A percentile compares a stretch with the other conserved stretches of the same genome.
Conservation (phyloP, 2,797 vertebrate species). For the Vireo griseus region DNA sequence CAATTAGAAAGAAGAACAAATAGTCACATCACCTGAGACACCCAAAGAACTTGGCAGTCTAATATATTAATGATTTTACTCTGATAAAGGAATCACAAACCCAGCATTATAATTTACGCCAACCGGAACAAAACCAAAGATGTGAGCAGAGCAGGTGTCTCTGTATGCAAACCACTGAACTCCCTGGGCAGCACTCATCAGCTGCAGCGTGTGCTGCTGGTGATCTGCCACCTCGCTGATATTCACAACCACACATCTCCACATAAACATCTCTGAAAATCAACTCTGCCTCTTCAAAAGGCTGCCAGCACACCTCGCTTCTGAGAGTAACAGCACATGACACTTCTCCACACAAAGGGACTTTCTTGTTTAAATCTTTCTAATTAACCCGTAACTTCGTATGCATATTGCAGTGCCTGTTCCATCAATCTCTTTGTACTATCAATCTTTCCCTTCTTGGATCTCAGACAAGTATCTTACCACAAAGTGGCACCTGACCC, state of each 20-base stretch:
- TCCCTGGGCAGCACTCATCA: background rate
- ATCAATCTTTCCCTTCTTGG: slow-evolving; percentile 68
- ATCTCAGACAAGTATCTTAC: slow-evolving; percentile 64
- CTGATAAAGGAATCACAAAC: background rate
- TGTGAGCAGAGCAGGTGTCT: background rate
- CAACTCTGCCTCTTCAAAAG: background rate
- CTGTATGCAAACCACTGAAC: background rate
- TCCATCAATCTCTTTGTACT: slow-evolving; percentile 65
- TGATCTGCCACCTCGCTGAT: background rate
- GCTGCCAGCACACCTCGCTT: slow-evolving; percentile 28
- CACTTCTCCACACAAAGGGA: slow-evolving; percentile 46
- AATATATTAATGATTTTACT: background rate
- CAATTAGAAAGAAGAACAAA: slow-evolving; percentile 10
- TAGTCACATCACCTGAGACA: background rate
- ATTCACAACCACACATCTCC: background rate
- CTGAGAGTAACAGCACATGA: background rate
- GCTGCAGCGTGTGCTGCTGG: background rate
- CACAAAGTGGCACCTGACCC: slow-evolving; percentile 70
- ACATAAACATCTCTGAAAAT: slow-evolving; percentile 10
- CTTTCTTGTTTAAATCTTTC: slow-evolving; percentile 62
- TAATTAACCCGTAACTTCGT: slow-evolving; percentile 65
- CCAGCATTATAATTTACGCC: background rate
- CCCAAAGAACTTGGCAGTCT: background rate
- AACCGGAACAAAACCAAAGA: background rate
- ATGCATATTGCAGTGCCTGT: slow-evolving; percentile 52